phyloP scores from a whole-genome alignment of 1,140 invertebrate genomes.

The Rhysida immarginata region DNA sequence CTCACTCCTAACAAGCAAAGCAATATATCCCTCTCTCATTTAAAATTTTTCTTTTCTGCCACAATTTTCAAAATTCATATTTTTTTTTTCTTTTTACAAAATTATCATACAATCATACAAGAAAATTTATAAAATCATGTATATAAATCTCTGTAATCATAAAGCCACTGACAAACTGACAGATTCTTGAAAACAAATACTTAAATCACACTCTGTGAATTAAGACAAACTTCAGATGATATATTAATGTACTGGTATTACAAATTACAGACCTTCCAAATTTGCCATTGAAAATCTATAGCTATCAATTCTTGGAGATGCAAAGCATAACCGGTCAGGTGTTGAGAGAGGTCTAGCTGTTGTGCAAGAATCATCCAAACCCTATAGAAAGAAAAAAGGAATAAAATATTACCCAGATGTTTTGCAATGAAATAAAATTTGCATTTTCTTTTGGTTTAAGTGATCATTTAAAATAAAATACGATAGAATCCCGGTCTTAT shows the following conservation, averaged over 20 bases:
- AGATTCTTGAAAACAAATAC: background rate
- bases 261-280: slow-evolving; percentile 44
- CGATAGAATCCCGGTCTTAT: no score
- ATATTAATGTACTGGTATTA: background rate
- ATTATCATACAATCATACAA: no score
- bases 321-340: slow-evolving; percentile 29
- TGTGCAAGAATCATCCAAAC: slow-evolving; percentile 43
- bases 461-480: no score
- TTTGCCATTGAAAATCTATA: slow-evolving; percentile 86
- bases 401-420: no score
- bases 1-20: no score
- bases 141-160: background rate
- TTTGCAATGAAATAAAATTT: no score
- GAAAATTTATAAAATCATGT: background rate
- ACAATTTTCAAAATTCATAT: no score
- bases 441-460: no score
- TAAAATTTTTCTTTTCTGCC: no score
- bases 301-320: slow-evolving; percentile 54
- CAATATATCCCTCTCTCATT: no score
- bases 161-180: background rate
- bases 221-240: slow-evolving; percentile 16
- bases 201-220: background rate
- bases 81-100: no score
- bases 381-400: slow-evolving; percentile 33
- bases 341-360: slow-evolving; percentile 37